Evolutionary conservation across 2,113 vertebrate species (phyloP).

Genomic region (Elephas maximus): DNA sequence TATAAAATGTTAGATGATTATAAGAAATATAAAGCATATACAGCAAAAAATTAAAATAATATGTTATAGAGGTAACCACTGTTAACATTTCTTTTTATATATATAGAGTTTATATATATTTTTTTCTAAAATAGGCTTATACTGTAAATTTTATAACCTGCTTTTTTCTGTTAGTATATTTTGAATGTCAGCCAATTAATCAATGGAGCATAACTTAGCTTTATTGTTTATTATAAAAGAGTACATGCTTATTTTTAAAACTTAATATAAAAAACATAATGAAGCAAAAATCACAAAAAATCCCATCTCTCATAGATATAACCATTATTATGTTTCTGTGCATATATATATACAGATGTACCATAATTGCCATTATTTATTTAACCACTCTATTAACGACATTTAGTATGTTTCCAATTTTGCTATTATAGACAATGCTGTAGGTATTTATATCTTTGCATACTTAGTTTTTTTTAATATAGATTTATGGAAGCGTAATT

Average conservation of each 20-base stretch:
- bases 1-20: background rate
- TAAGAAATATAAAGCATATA: background rate
- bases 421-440: background rate
- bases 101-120: background rate
- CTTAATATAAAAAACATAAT: background rate
- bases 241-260: background rate
- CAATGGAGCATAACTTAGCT: background rate
- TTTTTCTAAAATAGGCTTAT: conserved; percentile 6
- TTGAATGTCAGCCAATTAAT: background rate
- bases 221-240: background rate
- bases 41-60: conserved; percentile 6
- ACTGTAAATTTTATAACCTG: conserved; percentile 18
- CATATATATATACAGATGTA: background rate
- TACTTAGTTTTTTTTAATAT: background rate
- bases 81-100: too few species aligned
- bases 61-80: background rate
- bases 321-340: background rate
- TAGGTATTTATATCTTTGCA: conserved; percentile 2
- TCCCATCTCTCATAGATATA: background rate
- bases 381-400: background rate
- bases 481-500: conserved; percentile 5
- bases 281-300: background rate
- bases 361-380: background rate
- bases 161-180: background rate
- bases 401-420: conserved; percentile 37